Percentiles rank a stretch among this genome's conserved stretches.
Conservation (phyloP, 1,140 invertebrate genomes). For the Cylas formicarius region DNA sequence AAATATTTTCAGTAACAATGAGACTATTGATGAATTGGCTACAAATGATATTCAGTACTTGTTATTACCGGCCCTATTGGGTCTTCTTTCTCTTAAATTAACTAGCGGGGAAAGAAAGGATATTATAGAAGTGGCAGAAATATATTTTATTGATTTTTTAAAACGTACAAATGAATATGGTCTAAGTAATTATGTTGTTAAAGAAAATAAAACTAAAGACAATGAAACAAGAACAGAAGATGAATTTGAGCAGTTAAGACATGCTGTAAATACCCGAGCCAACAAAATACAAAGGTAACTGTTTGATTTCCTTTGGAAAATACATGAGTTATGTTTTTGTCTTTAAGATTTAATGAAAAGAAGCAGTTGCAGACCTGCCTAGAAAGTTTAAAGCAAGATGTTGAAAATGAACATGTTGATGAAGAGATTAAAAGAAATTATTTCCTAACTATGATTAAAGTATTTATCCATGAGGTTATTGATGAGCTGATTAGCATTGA, state of each 20-base stretch:
- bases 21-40: constrained; percentile 77
- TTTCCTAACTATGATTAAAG: constrained; percentile 70
- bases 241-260: constrained; percentile 38
- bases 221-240: constrained; percentile 16
- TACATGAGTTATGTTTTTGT: too few relatives aligned
- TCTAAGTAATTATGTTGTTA: constrained; percentile 51
- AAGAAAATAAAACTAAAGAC: constrained; percentile 8
- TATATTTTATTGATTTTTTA: constrained; percentile 82
- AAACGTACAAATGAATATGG: constrained; percentile 72
- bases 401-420: constrained; percentile 59
- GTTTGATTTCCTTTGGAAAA: too few relatives aligned
- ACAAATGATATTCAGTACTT: constrained; percentile 81
- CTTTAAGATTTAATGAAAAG: constrained; percentile 61
- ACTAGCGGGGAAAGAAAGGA: constrained; percentile 56
- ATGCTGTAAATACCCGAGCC: constrained; percentile 50
- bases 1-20: constrained; percentile 82
- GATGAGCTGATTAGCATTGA: constrained; percentile 72
- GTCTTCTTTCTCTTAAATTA: constrained; percentile 64
- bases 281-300: constrained; percentile 60
- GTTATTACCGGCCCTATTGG: constrained; percentile 75
- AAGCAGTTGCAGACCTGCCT: constrained; percentile 72
- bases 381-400: constrained; percentile 53
- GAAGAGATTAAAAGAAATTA: constrained; percentile 79
- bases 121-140: constrained; percentile 63
- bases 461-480: constrained; percentile 63